These are phyloP conservation scores for Orius insidiosus DNA, from an alignment of 1,140 invertebrate species.

Conservation along the genomic window DNA sequence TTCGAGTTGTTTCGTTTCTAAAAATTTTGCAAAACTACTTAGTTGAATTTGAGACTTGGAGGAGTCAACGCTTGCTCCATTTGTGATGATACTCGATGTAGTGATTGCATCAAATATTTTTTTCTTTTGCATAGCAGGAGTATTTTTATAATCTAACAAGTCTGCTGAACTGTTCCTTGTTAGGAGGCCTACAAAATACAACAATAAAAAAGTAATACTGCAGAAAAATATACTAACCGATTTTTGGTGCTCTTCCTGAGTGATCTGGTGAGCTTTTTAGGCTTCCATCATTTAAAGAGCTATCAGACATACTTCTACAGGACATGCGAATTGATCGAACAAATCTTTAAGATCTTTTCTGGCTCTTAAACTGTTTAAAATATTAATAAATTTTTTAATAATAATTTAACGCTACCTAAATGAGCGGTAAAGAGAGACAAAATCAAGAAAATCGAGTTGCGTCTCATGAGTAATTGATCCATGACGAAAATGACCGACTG, in stretches of 20 bases:
- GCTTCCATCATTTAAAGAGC: conserved; percentile 32
- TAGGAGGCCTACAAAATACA: conserved; percentile 42
- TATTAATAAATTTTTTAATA: background rate
- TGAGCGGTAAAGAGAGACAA: conserved; percentile 77
- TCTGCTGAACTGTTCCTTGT: conserved; percentile 59
- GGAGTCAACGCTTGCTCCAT: conserved; percentile 70
- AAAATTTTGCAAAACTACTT: conserved; percentile 61
- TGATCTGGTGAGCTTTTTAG: conserved; percentile 30
- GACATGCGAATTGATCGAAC: conserved; percentile 72
- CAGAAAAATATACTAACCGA: conserved; percentile 32
- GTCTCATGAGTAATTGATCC: conserved; percentile 74
- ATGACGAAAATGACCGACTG: conserved; percentile 36
- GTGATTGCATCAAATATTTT: conserved; percentile 72
- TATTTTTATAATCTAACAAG: conserved; percentile 18
- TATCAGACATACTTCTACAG: conserved; percentile 38
- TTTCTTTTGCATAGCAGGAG: conserved; percentile 38
- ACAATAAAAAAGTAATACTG: background rate
- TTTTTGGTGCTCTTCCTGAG: conserved; percentile 35
- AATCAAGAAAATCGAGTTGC: conserved; percentile 79
- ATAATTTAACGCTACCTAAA: no score
- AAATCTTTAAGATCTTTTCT: conserved; percentile 76
- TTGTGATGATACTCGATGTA: conserved; percentile 56
- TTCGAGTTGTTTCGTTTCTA: conserved; percentile 75
- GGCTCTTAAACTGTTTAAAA: conserved; percentile 47
- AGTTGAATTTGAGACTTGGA: conserved; percentile 67